Percentiles rank a stretch among this genome's conserved stretches.
Conservation (phyloP, 92 coral and sea anemone species). For the Porites cylindrica region DNA sequence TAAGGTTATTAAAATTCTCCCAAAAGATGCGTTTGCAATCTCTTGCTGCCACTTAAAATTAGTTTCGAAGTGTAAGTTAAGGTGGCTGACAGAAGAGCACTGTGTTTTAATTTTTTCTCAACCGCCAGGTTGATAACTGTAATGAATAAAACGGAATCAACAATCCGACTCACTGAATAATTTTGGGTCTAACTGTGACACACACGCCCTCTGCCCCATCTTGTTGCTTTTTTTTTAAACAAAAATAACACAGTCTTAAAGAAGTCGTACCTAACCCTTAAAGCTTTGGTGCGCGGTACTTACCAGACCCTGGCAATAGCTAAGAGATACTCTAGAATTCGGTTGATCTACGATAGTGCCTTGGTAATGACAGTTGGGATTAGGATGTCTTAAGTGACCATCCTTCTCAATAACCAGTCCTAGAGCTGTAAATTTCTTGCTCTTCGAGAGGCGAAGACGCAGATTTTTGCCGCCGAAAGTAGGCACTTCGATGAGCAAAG, state of each 20-base stretch:
- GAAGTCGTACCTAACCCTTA: too few relatives aligned
- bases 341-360: slow-evolving; percentile 87
- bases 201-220: background rate
- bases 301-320: slow-evolving; percentile 95
- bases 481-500: slow-evolving; percentile 76
- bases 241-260: background rate
- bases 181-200: too few relatives aligned
- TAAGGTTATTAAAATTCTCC: too few relatives aligned
- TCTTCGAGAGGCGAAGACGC: slow-evolving; percentile 73
- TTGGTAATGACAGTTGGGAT: slow-evolving; percentile 80
- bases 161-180: too few relatives aligned
- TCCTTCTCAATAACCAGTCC: slow-evolving; percentile 76
- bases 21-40: background rate
- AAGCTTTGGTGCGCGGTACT: slow-evolving; percentile 28
- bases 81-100: background rate
- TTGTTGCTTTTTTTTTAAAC: background rate
- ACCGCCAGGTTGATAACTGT: too few relatives aligned
- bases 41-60: background rate
- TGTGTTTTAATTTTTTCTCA: too few relatives aligned
- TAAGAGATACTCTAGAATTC: slow-evolving; percentile 77
- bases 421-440: slow-evolving; percentile 70
- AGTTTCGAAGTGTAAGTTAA: background rate
- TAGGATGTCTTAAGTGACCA: slow-evolving; percentile 52
- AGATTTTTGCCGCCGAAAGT: slow-evolving; percentile 59
- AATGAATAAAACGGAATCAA: too few relatives aligned